Evolutionary conservation across 2,113 vertebrate genomes (phyloP).

Genomic region (Mus spicilegus): DNA sequence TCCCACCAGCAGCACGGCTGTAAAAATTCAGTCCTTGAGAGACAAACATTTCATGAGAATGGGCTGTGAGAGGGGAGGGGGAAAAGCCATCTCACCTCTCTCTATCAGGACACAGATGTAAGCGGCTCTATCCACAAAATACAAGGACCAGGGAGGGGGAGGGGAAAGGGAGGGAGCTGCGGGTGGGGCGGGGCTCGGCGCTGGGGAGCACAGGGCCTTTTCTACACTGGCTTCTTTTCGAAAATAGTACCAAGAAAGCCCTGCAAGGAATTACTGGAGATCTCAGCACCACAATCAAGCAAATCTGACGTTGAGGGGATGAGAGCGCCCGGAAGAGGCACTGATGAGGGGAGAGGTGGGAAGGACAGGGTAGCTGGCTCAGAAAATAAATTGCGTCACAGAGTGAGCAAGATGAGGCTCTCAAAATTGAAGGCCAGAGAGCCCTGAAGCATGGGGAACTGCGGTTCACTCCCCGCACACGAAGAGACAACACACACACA

Average conservation of each 20-base stretch:
- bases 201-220: neutral
- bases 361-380: neutral
- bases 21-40: conserved; percentile 3
- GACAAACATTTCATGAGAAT: conserved; percentile 18
- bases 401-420: neutral
- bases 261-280: neutral
- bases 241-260: neutral
- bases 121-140: neutral
- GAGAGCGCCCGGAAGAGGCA: neutral
- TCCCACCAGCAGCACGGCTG: conserved; percentile 12
- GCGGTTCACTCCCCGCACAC: neutral
- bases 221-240: neutral
- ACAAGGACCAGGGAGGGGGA: neutral
- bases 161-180: no score
- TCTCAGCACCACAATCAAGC: neutral
- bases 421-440: conserved; percentile 63
- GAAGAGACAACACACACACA: neutral
- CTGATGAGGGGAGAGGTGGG: neutral
- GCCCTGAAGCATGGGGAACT: conserved; percentile 71
- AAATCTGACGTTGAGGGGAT: rapidly evolving
- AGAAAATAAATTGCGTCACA: neutral
- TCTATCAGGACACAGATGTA: neutral
- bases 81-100: neutral
- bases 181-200: no score
- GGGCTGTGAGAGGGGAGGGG: neutral